Conservation (phyloP, 2,888 invertebrate genomes). For the Phengaris arion region DNA sequence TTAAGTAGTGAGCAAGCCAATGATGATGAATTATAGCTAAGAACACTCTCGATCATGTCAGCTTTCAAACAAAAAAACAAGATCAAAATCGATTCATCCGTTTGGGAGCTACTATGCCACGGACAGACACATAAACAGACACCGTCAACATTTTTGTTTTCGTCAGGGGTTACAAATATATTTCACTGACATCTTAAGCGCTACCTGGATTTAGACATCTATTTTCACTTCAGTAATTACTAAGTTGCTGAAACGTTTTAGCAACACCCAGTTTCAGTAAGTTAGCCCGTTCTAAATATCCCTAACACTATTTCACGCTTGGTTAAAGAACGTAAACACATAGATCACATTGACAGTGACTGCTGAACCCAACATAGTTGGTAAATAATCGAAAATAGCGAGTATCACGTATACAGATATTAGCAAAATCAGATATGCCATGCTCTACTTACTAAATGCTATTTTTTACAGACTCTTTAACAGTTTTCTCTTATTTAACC, state of each 20-base stretch:
- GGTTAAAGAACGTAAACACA: slow-evolving; percentile 28
- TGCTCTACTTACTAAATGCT: not conserved
- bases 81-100: too few species aligned
- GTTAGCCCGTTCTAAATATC: not conserved
- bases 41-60: too few species aligned
- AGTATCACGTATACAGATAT: slow-evolving; percentile 4
- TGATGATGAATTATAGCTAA: too few species aligned
- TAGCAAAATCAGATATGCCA: not conserved
- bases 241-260: slow-evolving; percentile 8
- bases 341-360: slow-evolving; percentile 30
- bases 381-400: slow-evolving; percentile 31
- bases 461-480: too few species aligned
- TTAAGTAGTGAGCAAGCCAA: too few species aligned
- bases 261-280: slow-evolving; percentile 21
- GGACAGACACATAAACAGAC: too few species aligned
- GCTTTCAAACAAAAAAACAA: too few species aligned
- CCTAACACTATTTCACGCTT: slow-evolving; percentile 24
- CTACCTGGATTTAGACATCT: slow-evolving; percentile 12
- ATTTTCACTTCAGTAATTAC: slow-evolving; percentile 12
- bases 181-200: slow-evolving; percentile 4
- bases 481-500: too few species aligned
- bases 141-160: too few species aligned
- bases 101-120: too few species aligned
- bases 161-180: not conserved
- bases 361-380: slow-evolving; percentile 25